Percentiles rank a stretch among this genome's conserved stretches.
phyloP scores from a whole-genome alignment of 2,888 invertebrate species.

The Cerceris rybyensis region DNA sequence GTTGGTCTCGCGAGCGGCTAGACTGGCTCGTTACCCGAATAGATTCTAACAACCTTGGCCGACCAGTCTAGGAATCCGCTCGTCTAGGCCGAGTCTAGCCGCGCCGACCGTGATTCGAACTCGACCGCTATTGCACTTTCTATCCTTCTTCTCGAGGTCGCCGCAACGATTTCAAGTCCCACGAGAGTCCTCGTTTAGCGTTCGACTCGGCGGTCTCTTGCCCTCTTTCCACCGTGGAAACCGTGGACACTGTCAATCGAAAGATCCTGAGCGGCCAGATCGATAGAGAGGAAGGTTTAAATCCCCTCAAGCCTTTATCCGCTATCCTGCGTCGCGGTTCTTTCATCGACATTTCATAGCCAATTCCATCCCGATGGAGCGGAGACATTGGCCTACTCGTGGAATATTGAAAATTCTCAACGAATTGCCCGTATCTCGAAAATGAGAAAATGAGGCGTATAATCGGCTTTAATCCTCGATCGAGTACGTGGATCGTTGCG shows the following conservation, averaged over 20 bases:
- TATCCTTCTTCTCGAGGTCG: conserved; percentile 46
- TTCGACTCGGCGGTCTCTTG: not conserved
- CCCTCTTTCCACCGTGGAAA: not conserved
- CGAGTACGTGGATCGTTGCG: conserved; percentile 42
- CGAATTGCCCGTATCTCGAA: conserved; percentile 10
- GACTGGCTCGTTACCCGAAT: conserved; percentile 22
- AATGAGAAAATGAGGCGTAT: conserved; percentile 51
- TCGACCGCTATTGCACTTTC: conserved; percentile 45
- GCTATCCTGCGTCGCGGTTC: not conserved
- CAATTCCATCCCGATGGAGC: not conserved
- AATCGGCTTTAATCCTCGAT: conserved; percentile 57
- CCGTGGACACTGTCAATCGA: not conserved
- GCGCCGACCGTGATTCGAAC: conserved; percentile 36
- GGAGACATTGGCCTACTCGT: conserved; percentile 1
- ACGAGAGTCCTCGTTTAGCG: not conserved
- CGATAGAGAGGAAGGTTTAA: not conserved
- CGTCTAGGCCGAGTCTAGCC: conserved; percentile 57
- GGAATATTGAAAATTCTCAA: not conserved
- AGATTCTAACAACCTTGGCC: conserved; percentile 46
- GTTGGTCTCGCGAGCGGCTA: conserved; percentile 13
- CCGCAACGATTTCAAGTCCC: not conserved
- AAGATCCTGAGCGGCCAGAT: not conserved
- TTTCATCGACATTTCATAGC: not conserved
- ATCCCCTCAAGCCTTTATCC: not conserved
- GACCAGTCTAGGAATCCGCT: conserved; percentile 40